Evolutionary conservation across 37 sponge, comb jelly and placozoan genomes (phyloP), one percentile per base, ranked within the genome.

Genomic region (Cladorhizidae sp.): DNA sequence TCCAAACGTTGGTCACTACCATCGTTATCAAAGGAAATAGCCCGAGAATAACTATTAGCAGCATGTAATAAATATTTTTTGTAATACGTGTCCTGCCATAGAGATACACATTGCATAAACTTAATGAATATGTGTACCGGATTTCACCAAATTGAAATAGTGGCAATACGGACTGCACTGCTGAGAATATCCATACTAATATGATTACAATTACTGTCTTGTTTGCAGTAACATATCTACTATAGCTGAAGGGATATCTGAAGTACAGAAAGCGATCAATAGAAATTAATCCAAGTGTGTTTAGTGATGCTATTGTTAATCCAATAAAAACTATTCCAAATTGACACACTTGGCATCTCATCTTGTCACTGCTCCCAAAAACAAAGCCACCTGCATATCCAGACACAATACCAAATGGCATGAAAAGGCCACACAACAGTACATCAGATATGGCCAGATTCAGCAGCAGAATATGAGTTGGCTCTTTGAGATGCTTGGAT

Each of bases 141-240:
- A 82, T 77, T 25, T 75, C 77, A 23, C 88, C 88, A 76, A 88
- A 65, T n/a, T 68, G 79, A 82, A 73, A 72, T 8, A 78, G 59
- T 6, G 88, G 88, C 8, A 71, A 57, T 29, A 88, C 42, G 15
- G 57, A n/a, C 2, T 81, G 61, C 0, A 72, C 35, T 3, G 62
- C 23, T 37, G 67, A 76, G 17, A 88, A 29, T 0, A 82, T 62
- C 73, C 73, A 77, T 1, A 82, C 33, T 1, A 63, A 65, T 12
- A 77, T 26, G 0, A 82, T 33, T 14, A 40, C n/a, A 20, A 72
- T 17, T 17, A 82, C 0, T 0, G 74, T 56, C 25, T 25, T 64
- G 5, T 15, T 21, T 9, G 35, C 35, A 8, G 67, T 87, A 37
- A 76, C 74, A 22, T n/a, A 35, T 20, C 36, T 40, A 40, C 67